Base-by-base conservation (phyloP, 2,797 vertebrate species). In the Halcyon badia region DNA sequence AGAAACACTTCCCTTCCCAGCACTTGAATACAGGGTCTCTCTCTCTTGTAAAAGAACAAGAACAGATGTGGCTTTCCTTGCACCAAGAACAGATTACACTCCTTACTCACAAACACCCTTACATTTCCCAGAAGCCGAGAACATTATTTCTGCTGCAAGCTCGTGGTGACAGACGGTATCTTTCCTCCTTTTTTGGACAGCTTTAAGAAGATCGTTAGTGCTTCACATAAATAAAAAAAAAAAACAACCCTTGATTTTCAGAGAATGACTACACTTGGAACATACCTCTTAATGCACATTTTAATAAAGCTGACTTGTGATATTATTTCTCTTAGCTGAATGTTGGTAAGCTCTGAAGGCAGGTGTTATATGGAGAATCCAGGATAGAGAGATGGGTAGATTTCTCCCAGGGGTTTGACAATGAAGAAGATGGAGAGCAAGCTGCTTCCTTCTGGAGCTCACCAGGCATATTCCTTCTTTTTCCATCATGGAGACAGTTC, bases 31-130 rank as follows among this genome's bases (percentile, higher is more conserved):
- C 8, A 72, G 37, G 26, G 33, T 72, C 48, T 92, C 42, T 60
- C 42, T 60, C 62, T 78, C 84, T 75, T 1, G 0, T 91, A 62
- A 61, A 80, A 95, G 42, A 15, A 83, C 24, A 78, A 71, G n/a
- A 91, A 86, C 69, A 94, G 57, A 92, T 94, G 64, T 87, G 72
- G 82, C 84, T 95, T 89, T 85, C 64, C 84, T 88, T 88, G 87
- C 57, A 94, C 73, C 6, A n/a, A n/a, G 86, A 92, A 89, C 52
- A 80, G 83, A 95, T 83, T 80, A 94, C 56, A 66, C 31, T n/a
- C 35, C 73, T 89, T 82, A 76, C 68, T 92, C 84, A 90, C n/a
- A 91, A n/a, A 79, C 51, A 64, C 22, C 39, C 92, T 87, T 94
- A 85, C 26, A 0, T 73, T 83, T 35, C 62, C 62, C 80, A 79